Conservation (phyloP, 2,113 vertebrate species). For the Acrocephalus arundinaceus region DNA sequence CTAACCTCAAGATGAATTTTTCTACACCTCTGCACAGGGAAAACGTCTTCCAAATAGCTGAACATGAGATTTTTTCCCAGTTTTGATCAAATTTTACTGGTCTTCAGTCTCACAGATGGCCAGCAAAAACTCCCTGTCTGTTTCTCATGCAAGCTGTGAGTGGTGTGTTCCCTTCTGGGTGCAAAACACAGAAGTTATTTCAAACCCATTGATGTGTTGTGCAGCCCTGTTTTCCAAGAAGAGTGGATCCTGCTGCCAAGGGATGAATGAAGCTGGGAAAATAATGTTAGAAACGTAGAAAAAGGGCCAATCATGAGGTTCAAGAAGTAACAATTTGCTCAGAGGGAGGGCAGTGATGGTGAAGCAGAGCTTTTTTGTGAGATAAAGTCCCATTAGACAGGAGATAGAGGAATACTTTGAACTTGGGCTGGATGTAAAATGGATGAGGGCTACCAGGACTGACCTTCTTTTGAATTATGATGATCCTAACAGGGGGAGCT, state of each 20-base stretch:
- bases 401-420: constrained; percentile 24
- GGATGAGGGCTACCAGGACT: constrained; percentile 35
- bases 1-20: not conserved
- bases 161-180: not conserved
- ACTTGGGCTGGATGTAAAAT: constrained; percentile 25
- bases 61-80: not conserved
- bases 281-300: not conserved
- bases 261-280: not conserved
- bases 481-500: constrained; percentile 27
- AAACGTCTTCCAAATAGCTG: not conserved
- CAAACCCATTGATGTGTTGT: not conserved
- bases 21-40: not conserved
- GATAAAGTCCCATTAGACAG: not conserved
- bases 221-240: not conserved
- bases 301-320: not conserved
- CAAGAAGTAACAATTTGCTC: not conserved
- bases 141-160: not conserved
- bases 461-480: constrained; percentile 53
- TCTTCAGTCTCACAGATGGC: not conserved
- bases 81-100: not conserved
- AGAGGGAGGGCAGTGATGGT: not conserved
- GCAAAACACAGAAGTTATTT: not conserved
- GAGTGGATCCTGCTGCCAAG: not conserved
- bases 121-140: not conserved
- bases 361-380: not conserved